phyloP scores from a whole-genome alignment of 2,888 invertebrate species.

The Archips crataeganus region DNA sequence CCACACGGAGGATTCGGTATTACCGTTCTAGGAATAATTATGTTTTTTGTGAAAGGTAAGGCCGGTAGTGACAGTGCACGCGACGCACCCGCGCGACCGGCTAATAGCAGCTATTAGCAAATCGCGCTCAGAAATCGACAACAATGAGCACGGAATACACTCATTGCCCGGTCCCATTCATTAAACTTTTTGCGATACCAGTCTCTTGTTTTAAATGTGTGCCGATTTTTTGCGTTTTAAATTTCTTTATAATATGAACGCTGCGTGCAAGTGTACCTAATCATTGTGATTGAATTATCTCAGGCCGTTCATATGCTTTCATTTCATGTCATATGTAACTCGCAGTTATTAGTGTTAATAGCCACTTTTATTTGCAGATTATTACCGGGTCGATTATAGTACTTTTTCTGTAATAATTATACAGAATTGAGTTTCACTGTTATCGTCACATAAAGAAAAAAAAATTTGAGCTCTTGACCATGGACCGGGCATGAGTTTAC shows the following conservation, averaged over 20 bases:
- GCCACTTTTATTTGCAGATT: conserved; percentile 9
- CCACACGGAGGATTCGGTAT: conserved; percentile 69
- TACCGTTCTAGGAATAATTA: conserved; percentile 82
- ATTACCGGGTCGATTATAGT: background rate
- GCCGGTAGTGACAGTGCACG: conserved; percentile 75
- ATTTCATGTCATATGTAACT: conserved; percentile 12
- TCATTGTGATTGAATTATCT: conserved; percentile 77
- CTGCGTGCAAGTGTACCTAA: conserved; percentile 65
- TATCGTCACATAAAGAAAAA: background rate
- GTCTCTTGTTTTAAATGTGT: conserved; percentile 75
- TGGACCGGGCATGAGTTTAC: conserved; percentile 11
- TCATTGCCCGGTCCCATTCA: conserved; percentile 76
- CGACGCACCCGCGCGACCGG: conserved; percentile 66
- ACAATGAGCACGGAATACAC: conserved; percentile 81
- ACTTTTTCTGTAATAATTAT: no score
- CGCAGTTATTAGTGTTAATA: conserved; percentile 23
- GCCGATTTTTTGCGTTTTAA: conserved; percentile 63
- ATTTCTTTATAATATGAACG: conserved; percentile 66
- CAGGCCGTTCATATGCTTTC: conserved; percentile 59
- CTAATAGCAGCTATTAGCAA: conserved; percentile 80
- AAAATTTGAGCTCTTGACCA: background rate
- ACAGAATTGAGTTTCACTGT: background rate
- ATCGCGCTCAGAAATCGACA: conserved; percentile 79
- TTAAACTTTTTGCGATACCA: conserved; percentile 72
- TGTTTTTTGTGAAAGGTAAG: conserved; percentile 70